Base-by-base conservation (phyloP, 2,888 invertebrate species). In the Eledone cirrhosa region DNA sequence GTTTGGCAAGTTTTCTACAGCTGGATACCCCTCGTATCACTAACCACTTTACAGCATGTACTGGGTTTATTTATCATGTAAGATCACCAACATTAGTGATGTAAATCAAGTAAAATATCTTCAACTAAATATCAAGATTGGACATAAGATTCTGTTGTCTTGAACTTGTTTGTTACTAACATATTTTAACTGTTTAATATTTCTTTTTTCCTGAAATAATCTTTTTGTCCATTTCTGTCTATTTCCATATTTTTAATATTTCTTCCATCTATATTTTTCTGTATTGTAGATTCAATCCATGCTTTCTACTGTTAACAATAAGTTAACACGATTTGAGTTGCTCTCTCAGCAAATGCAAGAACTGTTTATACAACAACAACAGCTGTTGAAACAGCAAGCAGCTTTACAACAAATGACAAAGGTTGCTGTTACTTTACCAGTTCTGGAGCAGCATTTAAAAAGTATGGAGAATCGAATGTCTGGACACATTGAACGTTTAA, bases 261-360 rank as follows among this genome's bases (percentile, higher is more conserved):
- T 41, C 22, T 24, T 41, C 13, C 14, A 0, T 72, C 22, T 22
- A 11, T 53, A 29, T 0, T 69, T 78, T 24, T 75, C 53, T 24
- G 2, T 47, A 4, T 59, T 65, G 13, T 19, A 48, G 47, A 63
- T 63, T 22, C 65, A 74, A 47, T 22, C 47, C 13, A 77, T 19
- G 16, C 82, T 90, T 41, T 85, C 86, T 77, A 78, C 80, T 19
- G 89, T 90, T 80, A 88, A 89, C 80, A 80, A 83, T 53, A 87
- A 89, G 80, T 84, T 90, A 63, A 83, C 83, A 65, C 77, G 83
- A 63, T 78, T 88, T 48, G 86, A 86, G 77, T 80, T 85, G 63
- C 84, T 86, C 69, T 82, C 90, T n/a, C 81, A 84, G 16, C 84
- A 85, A 47, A 88, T 89, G 78, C 85, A 89, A 48, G 86, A 88